phyloP scores from a whole-genome alignment of 2,888 invertebrate genomes.

The Esperia sulphurella region DNA sequence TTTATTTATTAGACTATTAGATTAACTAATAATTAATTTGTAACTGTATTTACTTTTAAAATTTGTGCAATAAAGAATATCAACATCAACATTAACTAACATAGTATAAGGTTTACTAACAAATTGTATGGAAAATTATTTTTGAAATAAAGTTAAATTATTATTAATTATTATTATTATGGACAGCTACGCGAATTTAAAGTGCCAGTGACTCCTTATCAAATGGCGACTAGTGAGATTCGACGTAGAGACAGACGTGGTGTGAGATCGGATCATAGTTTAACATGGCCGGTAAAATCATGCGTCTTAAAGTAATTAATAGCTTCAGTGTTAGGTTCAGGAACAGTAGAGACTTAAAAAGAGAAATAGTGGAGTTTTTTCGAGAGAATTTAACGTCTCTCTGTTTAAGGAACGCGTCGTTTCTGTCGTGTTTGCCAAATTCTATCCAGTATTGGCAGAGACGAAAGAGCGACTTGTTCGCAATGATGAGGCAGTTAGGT shows the following conservation, averaged over 20 bases:
- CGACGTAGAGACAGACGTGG: conserved; percentile 43
- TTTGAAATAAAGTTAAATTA: too few species aligned
- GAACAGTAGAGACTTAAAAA: conserved; percentile 27
- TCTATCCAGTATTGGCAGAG: conserved; percentile 44
- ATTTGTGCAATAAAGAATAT: too few species aligned
- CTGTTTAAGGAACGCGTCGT: conserved; percentile 33
- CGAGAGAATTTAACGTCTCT: conserved; percentile 32
- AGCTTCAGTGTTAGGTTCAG: conserved; percentile 27
- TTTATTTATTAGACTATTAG: too few species aligned
- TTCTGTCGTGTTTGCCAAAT: conserved; percentile 41
- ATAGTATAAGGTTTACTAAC: too few species aligned
- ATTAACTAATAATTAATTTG: too few species aligned
- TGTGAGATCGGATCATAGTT: conserved; percentile 35
- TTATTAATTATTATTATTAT: too few species aligned
- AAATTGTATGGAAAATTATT: too few species aligned
- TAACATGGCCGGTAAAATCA: conserved; percentile 49
- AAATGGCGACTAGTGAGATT: conserved; percentile 46
- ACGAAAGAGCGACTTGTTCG: conserved; percentile 39
- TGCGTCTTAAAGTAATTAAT: conserved; percentile 30
- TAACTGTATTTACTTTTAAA: too few species aligned
- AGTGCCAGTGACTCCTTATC: conserved; percentile 37
- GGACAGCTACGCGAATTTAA: conserved; percentile 35
- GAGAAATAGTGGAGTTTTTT: conserved; percentile 29
- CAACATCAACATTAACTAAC: too few species aligned
- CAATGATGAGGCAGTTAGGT: conserved; percentile 29